Base-by-base conservation (phyloP, 2,113 vertebrate genomes). In the Suricata suricatta region DNA sequence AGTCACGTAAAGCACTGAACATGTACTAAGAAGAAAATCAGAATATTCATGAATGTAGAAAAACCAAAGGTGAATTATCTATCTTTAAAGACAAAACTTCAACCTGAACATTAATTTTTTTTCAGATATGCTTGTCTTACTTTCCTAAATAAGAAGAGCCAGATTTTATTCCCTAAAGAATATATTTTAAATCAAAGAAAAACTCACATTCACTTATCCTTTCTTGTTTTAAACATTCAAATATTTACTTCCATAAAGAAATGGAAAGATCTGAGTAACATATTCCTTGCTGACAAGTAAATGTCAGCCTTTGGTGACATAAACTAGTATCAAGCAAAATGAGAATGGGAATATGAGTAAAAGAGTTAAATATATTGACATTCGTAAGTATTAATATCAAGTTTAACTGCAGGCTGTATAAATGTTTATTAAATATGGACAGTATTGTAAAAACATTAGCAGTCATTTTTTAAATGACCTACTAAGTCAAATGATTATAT, bases 1-100 rank as follows among this genome's bases (percentile, higher is more conserved):
- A 99, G 98, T 99, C 99, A 96, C 99, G 98, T 64, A 99, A 98
- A 11, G 99, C 99, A 97, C 99, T 99, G 86, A 99, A 99, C 99
- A 99, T 99, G 97, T 99, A 99, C 99, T 99, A 96, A 89, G 63
- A 95, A 96, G 97, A 98, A 96, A 96, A 71, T 77, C 0, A 63
- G 38, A 41, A 50, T 23, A 12, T 2, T 87, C 5, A 10, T 95
- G 77, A 96, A 91, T 4, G 71, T 57, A 96, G 35, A 97, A 88
- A 97, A 92, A 60, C 0, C 23, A 92, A 83, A 94, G 68, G 33
- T 47, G 92, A 64, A 96, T 90, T 63, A 74, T n/a, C 47, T 77
- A 17, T 31, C 17, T 52, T 84, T 2, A 94, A 97, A 97, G 2
- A 90, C 63, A 79, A 90, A 96, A 89, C 13, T 0, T 14, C 31